Conservation (phyloP, 2,113 vertebrate genomes). For the Alosa alosa region DNA sequence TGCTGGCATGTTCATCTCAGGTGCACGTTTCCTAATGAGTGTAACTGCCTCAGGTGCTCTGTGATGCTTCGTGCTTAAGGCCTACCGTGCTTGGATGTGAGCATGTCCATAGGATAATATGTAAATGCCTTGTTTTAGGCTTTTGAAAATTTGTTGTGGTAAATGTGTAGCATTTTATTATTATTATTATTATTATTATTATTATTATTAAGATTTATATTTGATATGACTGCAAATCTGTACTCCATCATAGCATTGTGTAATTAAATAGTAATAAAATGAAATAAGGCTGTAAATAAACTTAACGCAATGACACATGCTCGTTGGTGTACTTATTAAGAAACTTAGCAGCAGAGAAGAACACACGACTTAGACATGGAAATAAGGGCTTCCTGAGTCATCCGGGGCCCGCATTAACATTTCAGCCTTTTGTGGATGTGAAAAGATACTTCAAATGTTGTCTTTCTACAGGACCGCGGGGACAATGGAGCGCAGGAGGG, state of each 20-base stretch:
- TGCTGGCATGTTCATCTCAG: background rate
- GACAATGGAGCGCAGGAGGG: slow-evolving; percentile 48
- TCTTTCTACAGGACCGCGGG: slow-evolving; percentile 35
- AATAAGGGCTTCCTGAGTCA: slow-evolving; percentile 40
- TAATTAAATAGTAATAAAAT: background rate
- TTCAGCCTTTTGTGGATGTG: slow-evolving; percentile 44
- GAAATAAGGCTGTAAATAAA: background rate
- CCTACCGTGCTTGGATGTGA: background rate
- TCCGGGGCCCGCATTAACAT: slow-evolving; percentile 49
- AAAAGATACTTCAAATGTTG: slow-evolving; percentile 53
- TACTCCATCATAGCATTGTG: background rate
- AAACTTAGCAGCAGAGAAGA: slow-evolving; percentile 18
- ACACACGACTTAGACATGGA: slow-evolving; percentile 29
- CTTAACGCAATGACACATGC: background rate
- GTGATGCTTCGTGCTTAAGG: background rate
- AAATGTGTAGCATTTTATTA: background rate
- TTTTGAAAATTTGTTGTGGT: too few species aligned
- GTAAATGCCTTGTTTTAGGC: background rate
- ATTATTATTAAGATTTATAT: slow-evolving; percentile 19
- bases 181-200: slow-evolving; percentile 17
- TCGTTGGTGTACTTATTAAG: background rate
- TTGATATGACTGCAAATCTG: background rate
- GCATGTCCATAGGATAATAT: background rate
- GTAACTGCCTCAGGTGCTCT: background rate
- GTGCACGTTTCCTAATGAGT: background rate